phyloP scores from a whole-genome alignment of 2,888 invertebrate genomes.

The Andricus curvator region DNA sequence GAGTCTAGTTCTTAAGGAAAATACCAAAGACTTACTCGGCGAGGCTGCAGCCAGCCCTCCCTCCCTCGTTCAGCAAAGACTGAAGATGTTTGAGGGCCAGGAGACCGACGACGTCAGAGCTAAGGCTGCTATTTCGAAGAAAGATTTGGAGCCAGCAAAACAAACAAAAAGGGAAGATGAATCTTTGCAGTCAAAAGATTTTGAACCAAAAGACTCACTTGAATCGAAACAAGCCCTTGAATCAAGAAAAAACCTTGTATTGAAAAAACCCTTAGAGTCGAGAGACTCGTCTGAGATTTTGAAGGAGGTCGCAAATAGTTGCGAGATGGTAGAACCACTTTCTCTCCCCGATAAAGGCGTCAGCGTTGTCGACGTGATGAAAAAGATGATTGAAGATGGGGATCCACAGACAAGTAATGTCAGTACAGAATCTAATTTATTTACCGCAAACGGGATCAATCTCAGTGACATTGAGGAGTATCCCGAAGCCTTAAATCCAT shows the following conservation, averaged over 20 bases:
- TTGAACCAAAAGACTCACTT: neutral
- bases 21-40: constrained; percentile 70
- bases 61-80: constrained; percentile 69
- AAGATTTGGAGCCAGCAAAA: neutral
- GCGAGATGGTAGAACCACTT: constrained; percentile 49
- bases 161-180: neutral
- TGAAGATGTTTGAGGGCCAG: constrained; percentile 66
- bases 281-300: neutral
- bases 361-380: neutral
- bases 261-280: constrained; percentile 1
- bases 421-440: constrained; percentile 56
- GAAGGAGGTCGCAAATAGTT: neutral
- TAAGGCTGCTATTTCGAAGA: constrained; percentile 21
- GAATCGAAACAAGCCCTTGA: constrained; percentile 1
- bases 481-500: constrained; percentile 91
- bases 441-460: constrained; percentile 60
- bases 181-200: constrained; percentile 3
- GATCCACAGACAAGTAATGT: constrained; percentile 17
- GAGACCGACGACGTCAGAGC: neutral
- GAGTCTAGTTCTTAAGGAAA: constrained; percentile 52
- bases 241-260: neutral
- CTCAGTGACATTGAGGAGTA: constrained; percentile 78
- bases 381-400: constrained; percentile 31
- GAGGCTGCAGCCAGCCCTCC: constrained; percentile 53
- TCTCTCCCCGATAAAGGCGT: constrained; percentile 44